Percentiles rank a stretch among this genome's conserved stretches.
Evolutionary conservation across 2,888 invertebrate species (phyloP).

Genomic region (Loripinus fragilis): DNA sequence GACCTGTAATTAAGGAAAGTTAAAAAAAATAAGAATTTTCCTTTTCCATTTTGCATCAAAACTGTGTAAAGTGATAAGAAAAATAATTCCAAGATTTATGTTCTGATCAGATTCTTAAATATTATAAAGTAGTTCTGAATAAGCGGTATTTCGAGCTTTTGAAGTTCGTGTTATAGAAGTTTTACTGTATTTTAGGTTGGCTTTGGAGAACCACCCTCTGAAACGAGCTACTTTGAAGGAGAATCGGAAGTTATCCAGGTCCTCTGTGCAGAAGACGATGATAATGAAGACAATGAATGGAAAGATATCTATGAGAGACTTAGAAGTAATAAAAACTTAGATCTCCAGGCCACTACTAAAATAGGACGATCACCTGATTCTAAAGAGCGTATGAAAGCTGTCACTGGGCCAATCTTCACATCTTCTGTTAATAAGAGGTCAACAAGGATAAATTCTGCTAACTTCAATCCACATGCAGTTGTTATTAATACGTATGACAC

Average conservation of each 20-base stretch:
- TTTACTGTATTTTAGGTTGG: not conserved
- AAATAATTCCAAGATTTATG: no score
- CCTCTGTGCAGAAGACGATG: conserved; percentile 37
- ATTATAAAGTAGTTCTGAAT: no score
- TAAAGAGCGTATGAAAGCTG: not conserved
- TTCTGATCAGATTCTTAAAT: no score
- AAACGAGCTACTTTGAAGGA: not conserved
- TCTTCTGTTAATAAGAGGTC: conserved; percentile 31
- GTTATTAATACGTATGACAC: conserved; percentile 5
- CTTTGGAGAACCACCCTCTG: not conserved
- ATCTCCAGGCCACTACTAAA: conserved; percentile 39
- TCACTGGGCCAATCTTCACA: conserved; percentile 32
- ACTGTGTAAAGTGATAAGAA: no score
- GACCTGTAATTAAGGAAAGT: no score
- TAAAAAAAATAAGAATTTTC: no score
- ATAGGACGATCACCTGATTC: not conserved
- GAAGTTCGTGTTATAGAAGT: no score
- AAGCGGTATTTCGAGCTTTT: no score
- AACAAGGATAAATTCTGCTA: conserved; percentile 37
- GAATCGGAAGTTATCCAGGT: conserved; percentile 16
- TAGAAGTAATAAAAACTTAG: conserved; percentile 31
- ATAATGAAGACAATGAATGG: conserved; percentile 36
- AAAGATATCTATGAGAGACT: conserved; percentile 36
- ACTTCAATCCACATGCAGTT: conserved; percentile 34
- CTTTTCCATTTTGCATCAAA: no score